phyloP scores from a whole-genome alignment of 2,113 vertebrate genomes.

The Crotalus helleri region DNA sequence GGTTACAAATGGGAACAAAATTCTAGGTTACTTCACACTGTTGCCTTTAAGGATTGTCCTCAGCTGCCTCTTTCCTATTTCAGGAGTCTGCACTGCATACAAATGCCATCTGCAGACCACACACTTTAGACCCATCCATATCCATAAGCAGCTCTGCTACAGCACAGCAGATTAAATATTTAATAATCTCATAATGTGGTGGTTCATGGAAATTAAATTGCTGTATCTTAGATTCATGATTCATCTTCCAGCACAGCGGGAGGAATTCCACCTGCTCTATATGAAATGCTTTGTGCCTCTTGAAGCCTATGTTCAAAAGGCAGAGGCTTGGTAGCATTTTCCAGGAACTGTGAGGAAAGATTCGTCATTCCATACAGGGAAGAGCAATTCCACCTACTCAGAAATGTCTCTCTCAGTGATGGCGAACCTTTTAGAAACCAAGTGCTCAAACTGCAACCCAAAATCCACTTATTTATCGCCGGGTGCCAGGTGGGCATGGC shows the following conservation, averaged over 20 bases:
- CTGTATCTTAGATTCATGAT: background rate
- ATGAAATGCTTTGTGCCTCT: accelerated
- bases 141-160: conserved; percentile 1
- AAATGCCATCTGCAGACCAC: conserved; percentile 16
- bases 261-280: background rate
- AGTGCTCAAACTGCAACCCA: too few species aligned
- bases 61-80: conserved; percentile 14
- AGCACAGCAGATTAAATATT: background rate
- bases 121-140: background rate
- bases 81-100: conserved; percentile 28
- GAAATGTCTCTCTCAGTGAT: too few species aligned
- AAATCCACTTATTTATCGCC: too few species aligned
- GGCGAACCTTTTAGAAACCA: too few species aligned
- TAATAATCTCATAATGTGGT: conserved; percentile 20
- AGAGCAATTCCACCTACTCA: background rate
- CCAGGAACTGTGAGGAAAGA: background rate
- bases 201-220: background rate
- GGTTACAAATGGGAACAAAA: conserved; percentile 17
- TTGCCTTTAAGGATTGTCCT: background rate
- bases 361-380: background rate
- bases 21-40: background rate
- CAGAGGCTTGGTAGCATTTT: background rate
- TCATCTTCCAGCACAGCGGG: background rate
- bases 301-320: background rate
- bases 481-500: too few species aligned